Evolutionary conservation across 92 coral and sea anemone species (phyloP).

Genomic region (Parazoanthus darwini): DNA sequence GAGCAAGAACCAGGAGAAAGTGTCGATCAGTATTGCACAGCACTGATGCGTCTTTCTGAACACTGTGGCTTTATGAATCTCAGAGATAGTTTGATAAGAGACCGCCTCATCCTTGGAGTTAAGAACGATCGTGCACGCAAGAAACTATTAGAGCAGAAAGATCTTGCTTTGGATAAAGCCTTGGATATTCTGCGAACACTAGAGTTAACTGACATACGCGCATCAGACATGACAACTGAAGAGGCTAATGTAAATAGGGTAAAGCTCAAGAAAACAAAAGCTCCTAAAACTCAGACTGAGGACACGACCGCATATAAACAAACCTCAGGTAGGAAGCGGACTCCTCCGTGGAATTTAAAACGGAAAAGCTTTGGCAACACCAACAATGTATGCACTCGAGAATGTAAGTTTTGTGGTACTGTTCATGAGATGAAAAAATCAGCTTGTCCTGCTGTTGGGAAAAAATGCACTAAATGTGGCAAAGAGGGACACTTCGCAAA

Average conservation of each 20-base stretch:
- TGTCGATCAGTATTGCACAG: no score
- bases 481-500: slow-evolving; percentile 14
- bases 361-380: background rate
- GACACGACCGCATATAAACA: background rate
- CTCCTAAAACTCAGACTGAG: slow-evolving; percentile 9
- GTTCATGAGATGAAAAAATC: slow-evolving; percentile 35
- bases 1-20: slow-evolving; percentile 34
- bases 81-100: slow-evolving; percentile 40
- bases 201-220: slow-evolving; percentile 28
- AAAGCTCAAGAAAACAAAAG: slow-evolving; percentile 28
- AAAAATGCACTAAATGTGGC: no score
- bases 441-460: background rate
- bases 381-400: background rate
- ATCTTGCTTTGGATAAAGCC: slow-evolving; percentile 43
- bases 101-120: slow-evolving; percentile 7
- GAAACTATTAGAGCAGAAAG: slow-evolving; percentile 40
- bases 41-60: slow-evolving; percentile 39
- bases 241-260: slow-evolving; percentile 40
- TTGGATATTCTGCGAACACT: slow-evolving; percentile 25
- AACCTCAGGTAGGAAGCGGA: slow-evolving; percentile 10
- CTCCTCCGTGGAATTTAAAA: background rate
- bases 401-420: slow-evolving; percentile 21
- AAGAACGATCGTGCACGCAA: slow-evolving; percentile 25
- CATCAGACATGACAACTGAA: slow-evolving; percentile 33
- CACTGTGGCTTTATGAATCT: slow-evolving; percentile 37